Evolutionary conservation across 2,888 invertebrate genomes (phyloP).

Genomic region (Trisateles emortualis): DNA sequence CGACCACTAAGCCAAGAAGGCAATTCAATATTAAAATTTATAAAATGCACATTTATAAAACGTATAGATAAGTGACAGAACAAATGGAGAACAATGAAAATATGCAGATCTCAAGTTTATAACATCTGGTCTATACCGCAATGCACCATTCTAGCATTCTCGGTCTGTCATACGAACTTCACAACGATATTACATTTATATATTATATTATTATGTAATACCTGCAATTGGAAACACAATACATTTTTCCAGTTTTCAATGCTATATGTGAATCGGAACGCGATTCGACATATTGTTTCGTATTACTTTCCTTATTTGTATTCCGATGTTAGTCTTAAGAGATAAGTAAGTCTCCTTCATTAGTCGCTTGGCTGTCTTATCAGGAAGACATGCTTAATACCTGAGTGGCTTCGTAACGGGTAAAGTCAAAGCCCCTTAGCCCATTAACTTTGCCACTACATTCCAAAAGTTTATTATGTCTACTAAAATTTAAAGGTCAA

Average conservation of each 20-base stretch:
- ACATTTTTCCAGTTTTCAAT: conserved; percentile 6
- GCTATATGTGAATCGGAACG: not conserved
- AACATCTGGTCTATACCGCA: conserved; percentile 54
- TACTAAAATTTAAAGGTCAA: conserved; percentile 31
- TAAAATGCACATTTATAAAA: not conserved
- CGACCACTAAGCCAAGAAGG: conserved; percentile 12
- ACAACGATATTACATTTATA: conserved; percentile 13
- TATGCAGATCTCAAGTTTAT: conserved; percentile 44
- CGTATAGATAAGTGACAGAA: too few relatives aligned
- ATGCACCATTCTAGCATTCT: conserved; percentile 53
- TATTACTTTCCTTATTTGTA: conserved; percentile 27
- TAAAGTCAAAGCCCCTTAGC: conserved; percentile 64
- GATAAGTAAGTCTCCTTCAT: conserved; percentile 47
- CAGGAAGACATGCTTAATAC: conserved; percentile 51
- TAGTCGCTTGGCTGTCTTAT: conserved; percentile 53
- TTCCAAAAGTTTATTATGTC: conserved; percentile 51
- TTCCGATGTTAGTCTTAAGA: conserved; percentile 26
- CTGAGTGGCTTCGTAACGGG: conserved; percentile 56
- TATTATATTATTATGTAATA: conserved; percentile 2
- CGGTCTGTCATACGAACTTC: conserved; percentile 27
- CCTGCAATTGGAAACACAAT: conserved; percentile 6
- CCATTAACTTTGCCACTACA: conserved; percentile 56
- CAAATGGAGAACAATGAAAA: conserved; percentile 31
- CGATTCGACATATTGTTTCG: not conserved
- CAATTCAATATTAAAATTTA: not conserved